phyloP scores from a whole-genome alignment of 2,888 invertebrate species.

The Caenorhabditis imperialis region DNA sequence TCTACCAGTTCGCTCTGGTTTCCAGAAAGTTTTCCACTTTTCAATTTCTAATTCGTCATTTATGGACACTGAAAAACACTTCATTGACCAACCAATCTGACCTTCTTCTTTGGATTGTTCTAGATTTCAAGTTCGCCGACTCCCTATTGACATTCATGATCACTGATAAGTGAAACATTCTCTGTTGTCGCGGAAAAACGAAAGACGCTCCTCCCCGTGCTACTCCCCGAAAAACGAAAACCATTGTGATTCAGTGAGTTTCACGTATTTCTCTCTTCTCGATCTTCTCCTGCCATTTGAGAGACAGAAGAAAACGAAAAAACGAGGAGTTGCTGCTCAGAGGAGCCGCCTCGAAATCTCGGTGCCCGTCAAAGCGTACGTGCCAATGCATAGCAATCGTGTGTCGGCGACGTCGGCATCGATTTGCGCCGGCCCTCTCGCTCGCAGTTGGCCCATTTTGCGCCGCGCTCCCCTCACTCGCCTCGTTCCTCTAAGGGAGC shows the following conservation, averaged over 20 bases:
- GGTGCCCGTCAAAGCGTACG: constrained; percentile 41
- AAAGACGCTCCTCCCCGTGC: background rate
- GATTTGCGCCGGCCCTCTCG: constrained; percentile 35
- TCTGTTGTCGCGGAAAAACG: constrained; percentile 21
- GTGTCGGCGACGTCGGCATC: constrained; percentile 37
- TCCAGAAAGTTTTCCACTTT: no score
- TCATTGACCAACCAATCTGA: no score
- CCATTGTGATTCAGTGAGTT: no score
- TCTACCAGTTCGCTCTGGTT: no score
- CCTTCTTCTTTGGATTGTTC: constrained; percentile 3
- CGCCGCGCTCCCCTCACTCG: constrained; percentile 28
- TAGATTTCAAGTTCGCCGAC: background rate
- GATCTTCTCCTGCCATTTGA: constrained; percentile 13
- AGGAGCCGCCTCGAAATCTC: constrained; percentile 37
- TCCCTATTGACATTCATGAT: constrained; percentile 20
- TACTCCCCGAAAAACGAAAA: no score
- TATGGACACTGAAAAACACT: no score
- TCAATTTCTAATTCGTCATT: no score
- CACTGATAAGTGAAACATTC: constrained; percentile 47
- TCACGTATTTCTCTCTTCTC: constrained; percentile 1
- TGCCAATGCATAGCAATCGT: constrained; percentile 48
- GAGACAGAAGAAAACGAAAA: background rate
- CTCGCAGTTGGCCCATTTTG: constrained; percentile 37
- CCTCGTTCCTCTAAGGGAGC: constrained; percentile 9
- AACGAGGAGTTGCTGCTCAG: constrained; percentile 23